A percentile compares a stretch with the other conserved stretches of the same genome.
These are phyloP conservation scores for Sparus aurata DNA, from an alignment of 2,797 vertebrate genomes.

Conservation along the genomic window DNA sequence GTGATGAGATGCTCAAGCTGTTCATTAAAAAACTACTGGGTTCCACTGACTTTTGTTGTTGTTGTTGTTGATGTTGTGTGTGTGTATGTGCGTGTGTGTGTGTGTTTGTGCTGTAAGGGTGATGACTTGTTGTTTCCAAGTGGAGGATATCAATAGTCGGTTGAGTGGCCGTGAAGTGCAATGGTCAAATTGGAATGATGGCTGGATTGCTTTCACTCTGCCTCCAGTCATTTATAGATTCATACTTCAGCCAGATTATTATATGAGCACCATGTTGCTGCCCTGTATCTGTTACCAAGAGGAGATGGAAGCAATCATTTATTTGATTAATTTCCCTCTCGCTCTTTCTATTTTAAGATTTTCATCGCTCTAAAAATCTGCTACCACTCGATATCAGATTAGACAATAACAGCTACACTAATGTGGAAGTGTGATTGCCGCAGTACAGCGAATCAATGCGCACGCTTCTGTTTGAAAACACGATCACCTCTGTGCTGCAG, in stretches of 20 bases:
- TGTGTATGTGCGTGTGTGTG: not conserved
- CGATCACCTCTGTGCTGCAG: slow-evolving; percentile 20
- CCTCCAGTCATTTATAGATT: slow-evolving; percentile 56
- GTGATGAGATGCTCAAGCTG: slow-evolving; percentile 72
- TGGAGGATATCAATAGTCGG: slow-evolving; percentile 49
- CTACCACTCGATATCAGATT: slow-evolving; percentile 45
- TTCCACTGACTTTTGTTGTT: slow-evolving; percentile 23
- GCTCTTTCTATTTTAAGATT: slow-evolving; percentile 50
- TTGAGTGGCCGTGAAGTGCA: slow-evolving; percentile 40
- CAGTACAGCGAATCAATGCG: slow-evolving; percentile 9
- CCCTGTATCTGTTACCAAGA: slow-evolving; percentile 41
- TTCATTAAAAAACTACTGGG: slow-evolving; percentile 67
- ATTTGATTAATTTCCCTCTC: slow-evolving; percentile 46
- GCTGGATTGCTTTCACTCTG: slow-evolving; percentile 36
- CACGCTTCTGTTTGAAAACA: slow-evolving; percentile 19
- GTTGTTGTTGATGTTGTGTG: not conserved
- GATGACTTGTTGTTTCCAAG: slow-evolving; percentile 38
- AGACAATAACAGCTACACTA: slow-evolving; percentile 39
- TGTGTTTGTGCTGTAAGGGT: not conserved
- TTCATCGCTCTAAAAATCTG: slow-evolving; percentile 37
- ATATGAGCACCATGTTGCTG: slow-evolving; percentile 41
- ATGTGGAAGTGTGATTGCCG: slow-evolving; percentile 21
- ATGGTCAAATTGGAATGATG: slow-evolving; percentile 34
- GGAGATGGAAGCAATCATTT: slow-evolving; percentile 45
- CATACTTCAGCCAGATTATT: slow-evolving; percentile 50